Base-by-base conservation (phyloP, 2,113 vertebrate genomes). In the Tachycineta bicolor region DNA sequence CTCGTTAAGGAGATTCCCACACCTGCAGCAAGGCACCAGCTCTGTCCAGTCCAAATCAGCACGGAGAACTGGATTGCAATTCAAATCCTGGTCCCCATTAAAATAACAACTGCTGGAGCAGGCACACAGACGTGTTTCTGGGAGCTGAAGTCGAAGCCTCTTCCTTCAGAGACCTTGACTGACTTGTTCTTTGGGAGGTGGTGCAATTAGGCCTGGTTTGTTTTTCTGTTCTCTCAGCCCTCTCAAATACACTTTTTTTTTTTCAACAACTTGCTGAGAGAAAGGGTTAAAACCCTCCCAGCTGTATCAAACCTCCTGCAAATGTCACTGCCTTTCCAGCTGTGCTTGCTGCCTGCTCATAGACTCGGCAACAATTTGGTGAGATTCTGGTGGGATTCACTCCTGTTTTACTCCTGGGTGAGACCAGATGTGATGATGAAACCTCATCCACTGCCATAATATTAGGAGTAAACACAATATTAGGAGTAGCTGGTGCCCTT, bases 11-110 rank as follows among this genome's bases (percentile, higher is more conserved):
- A 52, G 69, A 64, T 60, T 71, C 90, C 65, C 80, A 37, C 4
- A 2, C 63, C 75, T 20, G 14, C 79, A 1, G 0, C 0, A 0
- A 74, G 56, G 56, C 62, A 39, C 65, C 69, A 28, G 87, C 63
- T 74, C 70, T 34, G 39, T 4, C 34, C 56, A 43, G 2, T 2
- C 46, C 70, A 52, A 56, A 63, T 50, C 26, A 89, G 55, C 71
- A 55, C 0, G 0, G 71, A 37, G 60, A 95, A 64, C 64, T 0
- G 0, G 53, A 53, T 0, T 87, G 49, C 5, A 21, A 69, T 53
- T 83, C 83, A 81, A 80, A 90, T 92, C 75, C 0, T 0, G 34
- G 22, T 64, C 49, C 21, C 52, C 52, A 46, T 58, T 78, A 63
- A 59, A 77, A 83, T 39, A 69, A 58, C 2, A 11, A 65, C 79